Base-by-base conservation (phyloP, 2,888 invertebrate species). In the Clunio marinus region DNA sequence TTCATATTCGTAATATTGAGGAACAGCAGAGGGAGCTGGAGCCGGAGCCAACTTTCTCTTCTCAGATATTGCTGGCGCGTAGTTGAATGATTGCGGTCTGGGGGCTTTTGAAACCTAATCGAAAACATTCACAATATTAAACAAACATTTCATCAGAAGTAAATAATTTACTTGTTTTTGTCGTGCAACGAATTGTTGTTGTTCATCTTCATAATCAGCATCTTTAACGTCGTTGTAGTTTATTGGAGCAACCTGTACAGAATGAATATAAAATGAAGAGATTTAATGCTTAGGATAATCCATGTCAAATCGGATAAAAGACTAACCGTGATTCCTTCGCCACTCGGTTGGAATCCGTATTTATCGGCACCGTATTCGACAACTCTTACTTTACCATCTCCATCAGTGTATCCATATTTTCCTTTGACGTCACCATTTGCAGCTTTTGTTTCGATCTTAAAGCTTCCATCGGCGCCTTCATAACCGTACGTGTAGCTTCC, bases 401-500 rank as follows among this genome's bases (percentile, higher is more conserved):
- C 91, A 75, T 93, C 93, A 69, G 88, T 88, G 81, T 92, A 93
- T 1, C 93, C 93, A 75, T 93, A 93, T 77, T 93, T 93, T 72
- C 93, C 93, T 79, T 89, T 90, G 8, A 93, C 93, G 73, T 92
- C 92, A 0, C 93, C 93, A 4, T 83, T 83, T 0, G 87, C 84
- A 20, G 87, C 79, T 77, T 93, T 93, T 8, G 93, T 93, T 79
- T 93, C 93, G 74, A 93, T 93, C 81, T 93, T 92, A 82, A 93
- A 93, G 3, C 89, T 88, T 41, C 93, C 93, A 75, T 94, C 93
- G 28, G 86, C 92, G 1, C 88, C 89, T 76, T 93, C 93, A 77
- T 91, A 93, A 0, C 92, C 93, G 74, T 92, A 93, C 0, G 93
- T 93, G 80, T 94, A 94, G 0, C 92, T 92, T 67, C 92, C 92